Conservation (phyloP, 2,113 vertebrate species). For the Vombatus ursinus region DNA sequence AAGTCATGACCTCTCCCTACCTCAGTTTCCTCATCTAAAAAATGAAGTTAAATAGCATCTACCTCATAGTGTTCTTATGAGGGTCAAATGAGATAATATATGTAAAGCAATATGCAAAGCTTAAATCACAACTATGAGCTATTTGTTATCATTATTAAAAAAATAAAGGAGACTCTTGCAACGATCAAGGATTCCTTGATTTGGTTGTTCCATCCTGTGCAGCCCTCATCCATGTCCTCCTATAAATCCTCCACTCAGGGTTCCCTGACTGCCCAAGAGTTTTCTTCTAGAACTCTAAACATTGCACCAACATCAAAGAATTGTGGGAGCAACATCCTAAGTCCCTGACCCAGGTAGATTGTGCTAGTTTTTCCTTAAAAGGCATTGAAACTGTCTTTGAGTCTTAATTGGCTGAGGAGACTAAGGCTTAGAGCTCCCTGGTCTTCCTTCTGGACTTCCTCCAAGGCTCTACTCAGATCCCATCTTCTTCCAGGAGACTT, state of each 20-base stretch:
- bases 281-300: not conserved
- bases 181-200: not conserved
- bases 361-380: not conserved
- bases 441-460: not conserved
- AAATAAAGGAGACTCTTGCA: not conserved
- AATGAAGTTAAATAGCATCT: not conserved
- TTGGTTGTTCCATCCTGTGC: not conserved
- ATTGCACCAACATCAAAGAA: not conserved
- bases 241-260: not conserved
- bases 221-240: not conserved
- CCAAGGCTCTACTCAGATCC: not conserved
- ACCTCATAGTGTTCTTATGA: not conserved
- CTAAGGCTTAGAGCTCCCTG: not conserved
- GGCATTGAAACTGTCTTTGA: not conserved
- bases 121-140: not conserved
- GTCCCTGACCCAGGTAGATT: not conserved
- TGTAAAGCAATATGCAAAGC: not conserved
- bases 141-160: not conserved
- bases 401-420: not conserved
- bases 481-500: not conserved
- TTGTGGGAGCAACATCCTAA: not conserved
- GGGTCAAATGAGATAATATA: not conserved
- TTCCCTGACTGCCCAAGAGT: not conserved
- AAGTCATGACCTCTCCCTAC: not conserved
- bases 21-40: not conserved